These are phyloP conservation scores for Mastomys natalensis DNA, from an alignment of 2,113 vertebrate species.

Conservation along the genomic window DNA sequence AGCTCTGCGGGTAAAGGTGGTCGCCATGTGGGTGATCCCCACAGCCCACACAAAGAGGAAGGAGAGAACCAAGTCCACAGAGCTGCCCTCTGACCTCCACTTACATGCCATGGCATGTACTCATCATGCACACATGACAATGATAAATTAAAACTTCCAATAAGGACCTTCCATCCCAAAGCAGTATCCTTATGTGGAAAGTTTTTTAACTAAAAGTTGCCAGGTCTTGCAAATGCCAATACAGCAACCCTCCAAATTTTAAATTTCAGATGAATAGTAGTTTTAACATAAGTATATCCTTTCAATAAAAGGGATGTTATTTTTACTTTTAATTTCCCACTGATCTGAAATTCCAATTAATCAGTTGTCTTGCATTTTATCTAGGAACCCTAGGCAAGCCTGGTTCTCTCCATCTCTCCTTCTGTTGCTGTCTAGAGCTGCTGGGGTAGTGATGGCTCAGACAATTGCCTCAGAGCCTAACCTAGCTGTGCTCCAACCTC, in stretches of 20 bases:
- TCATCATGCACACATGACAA: not conserved
- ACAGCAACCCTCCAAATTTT: not conserved
- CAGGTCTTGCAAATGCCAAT: constrained; percentile 36
- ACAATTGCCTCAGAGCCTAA: not conserved
- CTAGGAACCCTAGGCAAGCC: not conserved
- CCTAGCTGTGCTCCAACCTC: not conserved
- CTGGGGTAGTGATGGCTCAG: not conserved
- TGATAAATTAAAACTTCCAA: not conserved
- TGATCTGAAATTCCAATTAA: constrained; percentile 33
- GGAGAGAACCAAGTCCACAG: no score
- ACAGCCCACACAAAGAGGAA: not conserved
- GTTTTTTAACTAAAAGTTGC: not conserved
- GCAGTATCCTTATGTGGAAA: not conserved
- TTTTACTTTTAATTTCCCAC: not conserved
- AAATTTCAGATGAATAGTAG: constrained; percentile 35
- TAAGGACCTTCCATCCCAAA: not conserved
- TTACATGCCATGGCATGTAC: not conserved
- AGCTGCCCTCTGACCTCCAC: no score
- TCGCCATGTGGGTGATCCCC: not conserved
- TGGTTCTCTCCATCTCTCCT: not conserved
- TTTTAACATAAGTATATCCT: not conserved
- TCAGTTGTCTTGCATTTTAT: not conserved
- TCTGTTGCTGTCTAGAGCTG: not conserved
- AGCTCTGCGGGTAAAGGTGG: not conserved
- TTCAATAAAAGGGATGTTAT: not conserved